Evolutionary conservation across 2,113 vertebrate genomes (phyloP).

Genomic region (Takifugu flavidus): DNA sequence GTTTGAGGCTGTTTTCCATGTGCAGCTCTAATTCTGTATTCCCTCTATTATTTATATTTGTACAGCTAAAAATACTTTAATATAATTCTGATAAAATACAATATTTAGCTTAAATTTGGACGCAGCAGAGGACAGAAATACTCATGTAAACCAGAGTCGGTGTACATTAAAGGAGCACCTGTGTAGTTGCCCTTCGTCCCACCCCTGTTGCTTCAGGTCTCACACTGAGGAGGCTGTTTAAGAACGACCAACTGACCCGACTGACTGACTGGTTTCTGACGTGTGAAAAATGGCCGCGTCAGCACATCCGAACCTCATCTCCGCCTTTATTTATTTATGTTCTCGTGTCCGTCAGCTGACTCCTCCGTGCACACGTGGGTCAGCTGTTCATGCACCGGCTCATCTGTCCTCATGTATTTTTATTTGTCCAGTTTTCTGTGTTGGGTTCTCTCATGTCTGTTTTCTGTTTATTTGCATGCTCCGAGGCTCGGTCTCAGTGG

Average conservation of each 20-base stretch:
- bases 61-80: too few relatives aligned
- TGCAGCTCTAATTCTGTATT: too few relatives aligned
- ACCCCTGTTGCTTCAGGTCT: constrained; percentile 2
- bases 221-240: neutral
- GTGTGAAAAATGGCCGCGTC: neutral
- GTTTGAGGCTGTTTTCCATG: too few relatives aligned
- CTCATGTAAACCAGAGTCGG: too few relatives aligned
- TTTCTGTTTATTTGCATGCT: constrained; percentile 56
- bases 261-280: constrained; percentile 7
- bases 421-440: constrained; percentile 54
- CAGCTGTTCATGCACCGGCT: constrained; percentile 19
- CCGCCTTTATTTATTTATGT: constrained; percentile 7
- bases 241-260: neutral
- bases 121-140: too few relatives aligned
- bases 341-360: constrained; percentile 24
- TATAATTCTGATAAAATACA: too few relatives aligned
- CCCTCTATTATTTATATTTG: too few relatives aligned
- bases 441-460: constrained; percentile 29
- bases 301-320: constrained; percentile 10
- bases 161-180: too few relatives aligned
- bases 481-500: constrained; percentile 50
- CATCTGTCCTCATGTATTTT: constrained; percentile 39
- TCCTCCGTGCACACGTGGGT: constrained; percentile 16
- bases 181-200: neutral
- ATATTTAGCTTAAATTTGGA: too few relatives aligned